Evolutionary conservation across 2,888 invertebrate species (phyloP).

Genomic region (Eledone cirrhosa): DNA sequence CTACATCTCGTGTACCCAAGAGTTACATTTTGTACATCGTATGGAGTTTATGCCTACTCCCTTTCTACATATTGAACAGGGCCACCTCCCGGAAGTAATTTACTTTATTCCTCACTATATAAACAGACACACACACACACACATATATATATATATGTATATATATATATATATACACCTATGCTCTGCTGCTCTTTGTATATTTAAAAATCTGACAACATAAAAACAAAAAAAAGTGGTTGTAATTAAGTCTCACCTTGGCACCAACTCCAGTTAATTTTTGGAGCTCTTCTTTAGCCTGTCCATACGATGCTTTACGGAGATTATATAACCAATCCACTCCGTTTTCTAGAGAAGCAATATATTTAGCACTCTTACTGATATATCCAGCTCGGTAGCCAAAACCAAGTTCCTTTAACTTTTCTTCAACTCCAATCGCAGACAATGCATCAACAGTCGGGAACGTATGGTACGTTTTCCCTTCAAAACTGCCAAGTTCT

Average conservation of each 20-base stretch:
- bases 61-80: too few species aligned
- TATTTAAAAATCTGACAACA: too few species aligned
- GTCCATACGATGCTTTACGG: constrained; percentile 73
- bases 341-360: constrained; percentile 76
- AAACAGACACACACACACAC: too few species aligned
- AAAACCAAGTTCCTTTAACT: constrained; percentile 73
- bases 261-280: constrained; percentile 89
- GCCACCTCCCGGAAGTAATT: too few species aligned
- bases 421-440: constrained; percentile 74
- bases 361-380: constrained; percentile 63
- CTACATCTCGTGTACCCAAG: too few species aligned
- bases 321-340: constrained; percentile 78
- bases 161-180: too few species aligned
- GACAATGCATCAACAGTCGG: constrained; percentile 71
- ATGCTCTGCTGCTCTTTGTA: too few species aligned
- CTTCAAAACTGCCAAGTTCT: constrained; percentile 76
- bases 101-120: too few species aligned
- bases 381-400: constrained; percentile 73
- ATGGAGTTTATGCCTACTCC: too few species aligned
- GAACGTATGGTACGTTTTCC: constrained; percentile 78
- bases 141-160: too few species aligned
- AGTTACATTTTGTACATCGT: too few species aligned
- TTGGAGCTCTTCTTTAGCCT: constrained; percentile 79
- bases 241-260: constrained; percentile 73
- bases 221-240: too few species aligned